Evolutionary conservation across 1,140 invertebrate species (phyloP), one percentile per base, ranked within the genome.

Genomic region (Tetranychus urticae): DNA sequence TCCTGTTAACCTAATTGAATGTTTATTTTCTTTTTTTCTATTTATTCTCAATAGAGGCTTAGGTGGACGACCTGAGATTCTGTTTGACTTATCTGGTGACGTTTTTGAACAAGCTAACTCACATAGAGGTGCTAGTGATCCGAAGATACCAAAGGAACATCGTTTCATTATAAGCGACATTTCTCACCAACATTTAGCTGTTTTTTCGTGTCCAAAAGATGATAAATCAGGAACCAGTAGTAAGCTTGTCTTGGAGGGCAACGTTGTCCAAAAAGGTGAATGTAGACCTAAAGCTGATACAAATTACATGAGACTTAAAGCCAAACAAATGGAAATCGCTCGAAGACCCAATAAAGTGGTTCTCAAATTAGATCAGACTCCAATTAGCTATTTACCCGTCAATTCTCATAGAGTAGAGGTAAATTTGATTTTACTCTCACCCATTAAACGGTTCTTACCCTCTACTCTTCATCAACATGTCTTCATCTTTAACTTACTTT

Each of bases 191-290:
- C 86, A 83, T 13, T 76, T 92, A 54, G 87, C 86, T 59, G 86
- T 90, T 34, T 90, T 91, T 74, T 88, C 85, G 23, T 57, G 65
- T 50, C 31, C 36, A 6, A 33, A 52, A 52, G 48, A 59, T 61
- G 36, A 31, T 34, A 14, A 60, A 57, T 42, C 52, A 50, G 33
- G 12, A 23, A 23, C 72, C 94, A 1, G 81, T 79, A 63, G 81
- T 94, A 42, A 42, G 10, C 39, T 42, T 42, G 39, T 42, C 10
- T 42, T 42, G 76, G 88, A 92, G 76, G 91, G 91, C 1, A 82
- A 85, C 69, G 91, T 96, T 67, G 85, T 89, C 39, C 88, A 94
- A 71, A 88, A 89, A 72, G 75, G 92, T 47, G 91, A 97, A 73
- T 94, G 89, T 72, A 78, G 85, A 45, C 90, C 91, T 39, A 82